A percentile compares a stretch with the other conserved stretches of the same genome.
These are phyloP conservation scores for Solen grandis DNA, from an alignment of 1,140 invertebrate species.

Conservation along the genomic window DNA sequence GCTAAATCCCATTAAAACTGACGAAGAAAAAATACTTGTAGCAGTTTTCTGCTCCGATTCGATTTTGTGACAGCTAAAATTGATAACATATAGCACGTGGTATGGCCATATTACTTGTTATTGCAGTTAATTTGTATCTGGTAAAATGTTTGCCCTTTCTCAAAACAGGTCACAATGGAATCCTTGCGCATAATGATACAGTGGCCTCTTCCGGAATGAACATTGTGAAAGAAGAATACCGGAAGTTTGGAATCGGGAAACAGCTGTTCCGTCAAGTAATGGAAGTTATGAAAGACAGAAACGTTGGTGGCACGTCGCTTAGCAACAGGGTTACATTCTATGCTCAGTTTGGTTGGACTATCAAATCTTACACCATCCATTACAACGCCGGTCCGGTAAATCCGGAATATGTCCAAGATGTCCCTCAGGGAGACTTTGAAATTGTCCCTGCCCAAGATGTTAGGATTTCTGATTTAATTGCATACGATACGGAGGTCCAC, in stretches of 20 bases:
- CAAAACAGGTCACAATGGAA: conserved; percentile 65
- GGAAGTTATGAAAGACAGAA: conserved; percentile 64
- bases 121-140: neutral
- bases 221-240: conserved; percentile 64
- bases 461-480: conserved; percentile 61
- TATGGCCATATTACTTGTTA: too few species aligned
- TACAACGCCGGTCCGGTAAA: conserved; percentile 65
- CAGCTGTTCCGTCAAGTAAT: conserved; percentile 61
- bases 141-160: neutral
- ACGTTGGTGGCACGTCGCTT: conserved; percentile 64
- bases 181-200: conserved; percentile 58
- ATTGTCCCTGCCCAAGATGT: conserved; percentile 57
- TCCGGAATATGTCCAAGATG: conserved; percentile 53
- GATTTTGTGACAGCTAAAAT: too few species aligned
- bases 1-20: too few species aligned
- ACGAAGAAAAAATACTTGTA: too few species aligned
- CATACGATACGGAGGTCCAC: conserved; percentile 63
- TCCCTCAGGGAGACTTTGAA: conserved; percentile 56
- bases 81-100: too few species aligned
- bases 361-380: conserved; percentile 64
- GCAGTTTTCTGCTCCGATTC: too few species aligned
- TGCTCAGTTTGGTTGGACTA: conserved; percentile 67
- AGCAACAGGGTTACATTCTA: conserved; percentile 67
- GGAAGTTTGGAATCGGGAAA: conserved; percentile 60
- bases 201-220: conserved; percentile 69